These are phyloP conservation scores for Sminthopsis crassicaudata DNA, from an alignment of 2,113 vertebrate genomes.

Conservation along the genomic window DNA sequence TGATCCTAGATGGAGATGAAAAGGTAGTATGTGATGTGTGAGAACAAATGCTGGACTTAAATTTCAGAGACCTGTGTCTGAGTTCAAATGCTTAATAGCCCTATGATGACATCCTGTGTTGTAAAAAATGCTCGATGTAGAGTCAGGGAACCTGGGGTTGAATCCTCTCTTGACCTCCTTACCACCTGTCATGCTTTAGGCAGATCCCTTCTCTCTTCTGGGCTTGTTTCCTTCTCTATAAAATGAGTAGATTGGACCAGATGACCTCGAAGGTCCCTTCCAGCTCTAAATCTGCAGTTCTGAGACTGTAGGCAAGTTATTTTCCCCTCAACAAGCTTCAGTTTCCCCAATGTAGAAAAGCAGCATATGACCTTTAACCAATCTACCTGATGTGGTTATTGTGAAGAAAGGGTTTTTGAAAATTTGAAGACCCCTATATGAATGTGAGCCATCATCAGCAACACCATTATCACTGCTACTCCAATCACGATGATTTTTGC, in stretches of 20 bases:
- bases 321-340: not conserved
- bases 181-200: not conserved
- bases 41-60: not conserved
- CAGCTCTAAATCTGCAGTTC: not conserved
- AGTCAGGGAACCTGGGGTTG: not conserved
- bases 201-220: not conserved
- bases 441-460: not conserved
- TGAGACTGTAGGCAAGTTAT: not conserved
- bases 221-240: not conserved
- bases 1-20: not conserved
- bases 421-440: not conserved
- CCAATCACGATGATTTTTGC: accelerated
- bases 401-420: not conserved
- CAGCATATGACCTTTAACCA: not conserved
- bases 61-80: not conserved
- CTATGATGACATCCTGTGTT: not conserved
- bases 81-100: not conserved
- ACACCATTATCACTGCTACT: not conserved
- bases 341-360: not conserved
- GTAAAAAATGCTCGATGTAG: not conserved
- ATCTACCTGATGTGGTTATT: not conserved
- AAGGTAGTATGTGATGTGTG: not conserved
- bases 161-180: not conserved
- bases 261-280: not conserved
- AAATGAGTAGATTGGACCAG: not conserved